These are phyloP conservation scores for Hemichromis elongatus DNA, from an alignment of 2,113 vertebrate genomes.

Conservation along the genomic window DNA sequence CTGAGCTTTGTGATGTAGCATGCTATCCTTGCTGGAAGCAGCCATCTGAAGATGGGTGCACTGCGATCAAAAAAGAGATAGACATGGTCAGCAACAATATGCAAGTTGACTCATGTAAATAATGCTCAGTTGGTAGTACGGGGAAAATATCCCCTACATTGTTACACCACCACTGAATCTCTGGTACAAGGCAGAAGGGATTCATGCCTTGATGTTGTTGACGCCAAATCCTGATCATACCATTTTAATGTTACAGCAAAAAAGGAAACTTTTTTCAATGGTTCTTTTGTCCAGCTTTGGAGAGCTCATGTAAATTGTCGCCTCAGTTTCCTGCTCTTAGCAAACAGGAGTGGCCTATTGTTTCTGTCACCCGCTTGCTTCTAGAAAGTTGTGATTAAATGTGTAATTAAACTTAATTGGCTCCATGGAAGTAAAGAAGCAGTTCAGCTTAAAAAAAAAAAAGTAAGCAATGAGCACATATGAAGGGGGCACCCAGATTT, in stretches of 20 bases:
- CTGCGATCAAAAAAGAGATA: not conserved
- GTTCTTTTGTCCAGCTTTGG: not conserved
- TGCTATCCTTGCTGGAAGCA: not conserved
- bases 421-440: not conserved
- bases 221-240: not conserved
- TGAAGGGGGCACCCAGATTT: slow-evolving; percentile 69
- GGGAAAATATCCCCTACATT: not conserved
- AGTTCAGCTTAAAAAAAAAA: not conserved
- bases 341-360: not conserved
- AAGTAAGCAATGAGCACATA: not conserved
- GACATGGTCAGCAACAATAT: not conserved
- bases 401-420: not conserved
- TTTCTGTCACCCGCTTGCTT: not conserved
- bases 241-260: not conserved
- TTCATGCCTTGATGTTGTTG: not conserved
- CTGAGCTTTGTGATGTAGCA: not conserved
- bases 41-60: not conserved
- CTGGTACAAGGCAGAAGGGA: not conserved
- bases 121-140: not conserved
- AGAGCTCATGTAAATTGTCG: not conserved
- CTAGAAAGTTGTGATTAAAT: not conserved
- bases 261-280: not conserved
- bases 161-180: not conserved
- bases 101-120: not conserved
- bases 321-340: too few species aligned